A percentile compares a stretch with the other conserved stretches of the same genome.
Evolutionary conservation across 1,140 invertebrate species (phyloP).

Genomic region (Nomia melanderi): DNA sequence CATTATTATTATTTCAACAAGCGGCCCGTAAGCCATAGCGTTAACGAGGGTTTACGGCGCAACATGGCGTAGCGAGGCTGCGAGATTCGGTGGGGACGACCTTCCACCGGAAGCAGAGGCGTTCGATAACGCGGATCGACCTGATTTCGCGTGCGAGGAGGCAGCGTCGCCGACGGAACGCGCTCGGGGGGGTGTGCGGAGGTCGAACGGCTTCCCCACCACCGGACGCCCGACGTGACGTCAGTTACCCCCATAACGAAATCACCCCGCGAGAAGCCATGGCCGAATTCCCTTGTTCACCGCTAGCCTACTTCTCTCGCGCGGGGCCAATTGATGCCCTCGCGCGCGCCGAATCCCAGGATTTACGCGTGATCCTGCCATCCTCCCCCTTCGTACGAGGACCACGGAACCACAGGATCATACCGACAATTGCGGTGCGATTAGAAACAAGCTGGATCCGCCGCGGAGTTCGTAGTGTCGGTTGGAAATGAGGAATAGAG

Average conservation of each 20-base stretch:
- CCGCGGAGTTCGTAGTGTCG: too few species aligned
- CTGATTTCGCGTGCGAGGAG: conserved; percentile 46
- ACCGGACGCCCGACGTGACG: conserved; percentile 26
- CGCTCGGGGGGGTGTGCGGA: not conserved
- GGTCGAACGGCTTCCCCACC: conserved; percentile 9
- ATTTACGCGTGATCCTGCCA: not conserved
- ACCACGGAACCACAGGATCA: too few species aligned
- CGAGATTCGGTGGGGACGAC: conserved; percentile 21
- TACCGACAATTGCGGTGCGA: too few species aligned
- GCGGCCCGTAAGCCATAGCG: too few species aligned
- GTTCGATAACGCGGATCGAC: conserved; percentile 54
- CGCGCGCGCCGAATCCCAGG: not conserved
- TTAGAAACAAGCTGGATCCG: too few species aligned
- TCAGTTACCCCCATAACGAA: conserved; percentile 43
- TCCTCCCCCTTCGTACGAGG: not conserved
- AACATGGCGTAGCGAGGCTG: not conserved
- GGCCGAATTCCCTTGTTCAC: conserved; percentile 36
- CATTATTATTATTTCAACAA: too few species aligned
- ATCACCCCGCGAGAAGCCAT: conserved; percentile 11
- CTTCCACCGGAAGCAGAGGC: conserved; percentile 33
- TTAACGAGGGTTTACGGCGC: not conserved
- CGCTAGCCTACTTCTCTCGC: conserved; percentile 16
- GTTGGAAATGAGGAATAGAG: too few species aligned
- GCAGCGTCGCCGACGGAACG: conserved; percentile 19
- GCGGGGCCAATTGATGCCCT: not conserved